Base-by-base conservation (phyloP, 2,113 vertebrate genomes). In the Callopanchax toddi region DNA sequence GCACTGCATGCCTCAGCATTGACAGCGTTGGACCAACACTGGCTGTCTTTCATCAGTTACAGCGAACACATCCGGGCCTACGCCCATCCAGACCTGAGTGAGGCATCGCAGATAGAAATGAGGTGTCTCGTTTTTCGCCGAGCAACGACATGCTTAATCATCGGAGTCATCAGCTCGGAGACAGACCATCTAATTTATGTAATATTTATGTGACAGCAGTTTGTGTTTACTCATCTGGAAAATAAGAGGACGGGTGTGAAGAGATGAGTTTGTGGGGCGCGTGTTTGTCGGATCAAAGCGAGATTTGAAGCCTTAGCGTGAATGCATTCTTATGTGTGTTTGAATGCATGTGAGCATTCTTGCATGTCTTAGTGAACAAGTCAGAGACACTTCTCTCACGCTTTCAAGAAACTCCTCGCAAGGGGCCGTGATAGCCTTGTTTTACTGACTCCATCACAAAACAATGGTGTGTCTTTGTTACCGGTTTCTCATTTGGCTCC, bases 21-120 rank as follows among this genome's bases (percentile, higher is more conserved):
- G 82, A 90, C 84, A 74, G 9, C 53, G 43, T 37, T 18, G 17
- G 48, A 13, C 56, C 43, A 43, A 68, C 69, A 45, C 51, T 58
- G 74, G 51, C 57, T 78, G 65, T 83, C 89, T 88, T 70, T 87
- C 87, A 82, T 68, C 71, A 3, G 16, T 1, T 7, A 59, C 52
- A 57, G 3, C 65, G 70, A 73, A 85, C 69, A 76, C 80, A 78
- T 82, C 67, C 60, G 49, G 71, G 62, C 54, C 64, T 16, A 25
- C 79, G 34, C 79, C 76, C 74, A 76, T 53, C 44, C 57, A 76
- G 63, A 79, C 70, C 57, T 37, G 69, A 46, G 10, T 72, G 67
- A 82, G 23, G 71, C 58, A 63, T 51, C 23, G 0, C 49, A 53
- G 22, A 50, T 60, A 51, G 21, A 79, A 57, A 32, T 15, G 49